These are phyloP conservation scores for Caenorhabditis imperialis DNA, from an alignment of 2,888 invertebrate genomes.

Conservation along the genomic window DNA sequence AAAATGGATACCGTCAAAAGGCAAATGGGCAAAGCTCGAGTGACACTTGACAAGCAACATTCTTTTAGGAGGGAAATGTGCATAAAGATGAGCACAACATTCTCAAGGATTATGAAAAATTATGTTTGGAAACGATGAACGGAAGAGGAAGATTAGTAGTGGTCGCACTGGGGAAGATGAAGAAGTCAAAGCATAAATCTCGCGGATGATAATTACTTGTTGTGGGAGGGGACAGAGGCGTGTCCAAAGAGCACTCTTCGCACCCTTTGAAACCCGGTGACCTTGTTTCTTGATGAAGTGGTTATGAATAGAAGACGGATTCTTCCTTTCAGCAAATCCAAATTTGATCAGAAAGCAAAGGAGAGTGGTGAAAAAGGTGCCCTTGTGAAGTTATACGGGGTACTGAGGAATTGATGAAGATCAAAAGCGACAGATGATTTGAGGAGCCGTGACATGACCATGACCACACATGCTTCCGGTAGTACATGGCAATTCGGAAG, in stretches of 20 bases:
- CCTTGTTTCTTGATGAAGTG: slow-evolving; percentile 53
- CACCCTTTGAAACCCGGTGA: slow-evolving; percentile 48
- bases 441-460: slow-evolving; percentile 28
- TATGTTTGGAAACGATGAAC: neutral
- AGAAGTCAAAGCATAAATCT: neutral
- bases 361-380: slow-evolving; percentile 38
- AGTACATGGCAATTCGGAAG: slow-evolving; percentile 43
- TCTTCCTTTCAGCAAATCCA: slow-evolving; percentile 31
- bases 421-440: slow-evolving; percentile 54
- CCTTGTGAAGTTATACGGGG: neutral
- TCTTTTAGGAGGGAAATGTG: neutral
- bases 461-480: slow-evolving; percentile 43
- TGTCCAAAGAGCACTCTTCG: too few relatives aligned
- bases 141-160: neutral
- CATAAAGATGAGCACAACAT: neutral
- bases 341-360: slow-evolving; percentile 37
- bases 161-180: neutral
- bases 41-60: slow-evolving; percentile 24
- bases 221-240: slow-evolving; percentile 9
- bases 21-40: slow-evolving; percentile 27
- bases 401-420: slow-evolving; percentile 37
- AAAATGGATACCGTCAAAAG: slow-evolving; percentile 43
- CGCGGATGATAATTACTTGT: slow-evolving; percentile 43
- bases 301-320: slow-evolving; percentile 38
- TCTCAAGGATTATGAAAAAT: neutral